A percentile compares a stretch with the other conserved stretches of the same genome.
Evolutionary conservation across 92 coral and sea anemone genomes (phyloP).

Genomic region (Pocillopora meandrina): DNA sequence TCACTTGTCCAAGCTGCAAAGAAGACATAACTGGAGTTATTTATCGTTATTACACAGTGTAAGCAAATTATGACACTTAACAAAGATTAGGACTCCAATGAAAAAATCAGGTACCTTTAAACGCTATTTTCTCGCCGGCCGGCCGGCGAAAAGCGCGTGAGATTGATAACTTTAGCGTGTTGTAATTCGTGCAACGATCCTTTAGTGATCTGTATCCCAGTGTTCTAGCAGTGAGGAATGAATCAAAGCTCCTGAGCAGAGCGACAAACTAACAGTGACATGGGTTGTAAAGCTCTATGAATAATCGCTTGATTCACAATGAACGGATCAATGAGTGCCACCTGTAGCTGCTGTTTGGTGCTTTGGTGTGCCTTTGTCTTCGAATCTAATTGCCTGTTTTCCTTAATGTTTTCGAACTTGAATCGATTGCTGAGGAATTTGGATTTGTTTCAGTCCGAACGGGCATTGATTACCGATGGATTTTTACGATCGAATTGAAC

Average conservation of each 20-base stretch:
- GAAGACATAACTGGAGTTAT: background rate
- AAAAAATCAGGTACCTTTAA: background rate
- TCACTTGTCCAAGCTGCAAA: background rate
- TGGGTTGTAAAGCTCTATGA: background rate
- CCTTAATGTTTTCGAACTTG: background rate
- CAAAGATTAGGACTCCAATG: background rate
- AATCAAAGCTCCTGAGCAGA: background rate
- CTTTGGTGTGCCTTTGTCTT: slow-evolving; percentile 17
- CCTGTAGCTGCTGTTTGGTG: slow-evolving; percentile 24
- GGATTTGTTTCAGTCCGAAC: no score
- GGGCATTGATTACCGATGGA: no score
- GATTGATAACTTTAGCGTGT: background rate
- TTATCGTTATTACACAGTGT: background rate
- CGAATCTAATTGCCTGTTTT: background rate
- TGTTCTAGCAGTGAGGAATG: background rate
- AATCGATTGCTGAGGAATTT: background rate
- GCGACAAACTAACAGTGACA: background rate
- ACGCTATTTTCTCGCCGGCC: background rate
- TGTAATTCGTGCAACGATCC: background rate
- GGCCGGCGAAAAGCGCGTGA: background rate
- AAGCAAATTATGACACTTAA: background rate
- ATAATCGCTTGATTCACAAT: slow-evolving; percentile 5
- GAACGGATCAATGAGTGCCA: slow-evolving; percentile 13
- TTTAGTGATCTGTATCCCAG: background rate
- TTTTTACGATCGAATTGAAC: no score